Conservation (phyloP, 1,140 invertebrate species). For the Archivesica marissinica region DNA sequence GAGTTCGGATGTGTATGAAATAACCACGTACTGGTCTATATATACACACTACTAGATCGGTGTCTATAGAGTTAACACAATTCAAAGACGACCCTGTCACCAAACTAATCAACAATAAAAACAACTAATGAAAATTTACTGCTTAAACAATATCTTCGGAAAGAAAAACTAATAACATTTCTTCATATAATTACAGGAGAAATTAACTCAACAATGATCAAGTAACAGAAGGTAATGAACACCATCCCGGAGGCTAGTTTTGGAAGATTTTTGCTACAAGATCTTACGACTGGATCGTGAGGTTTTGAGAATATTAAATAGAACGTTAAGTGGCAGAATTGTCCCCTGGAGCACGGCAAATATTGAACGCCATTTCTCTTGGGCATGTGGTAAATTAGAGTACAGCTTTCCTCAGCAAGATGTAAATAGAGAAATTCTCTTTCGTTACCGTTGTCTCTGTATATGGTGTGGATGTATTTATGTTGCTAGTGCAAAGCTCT, state of each 20-base stretch:
- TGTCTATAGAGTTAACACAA: too few relatives aligned
- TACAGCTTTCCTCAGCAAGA: background rate
- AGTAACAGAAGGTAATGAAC: constrained; percentile 2
- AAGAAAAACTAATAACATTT: background rate
- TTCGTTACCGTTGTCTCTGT: too few relatives aligned
- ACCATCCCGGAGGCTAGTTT: background rate
- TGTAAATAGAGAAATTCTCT: too few relatives aligned
- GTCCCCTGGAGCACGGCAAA: background rate
- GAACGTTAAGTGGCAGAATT: constrained; percentile 11
- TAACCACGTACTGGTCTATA: too few relatives aligned
- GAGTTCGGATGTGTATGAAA: too few relatives aligned
- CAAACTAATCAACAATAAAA: background rate
- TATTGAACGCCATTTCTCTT: constrained; percentile 8
- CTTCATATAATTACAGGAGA: background rate
- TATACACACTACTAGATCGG: too few relatives aligned
- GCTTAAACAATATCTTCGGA: background rate
- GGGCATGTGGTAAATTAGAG: background rate
- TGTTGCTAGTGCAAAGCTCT: too few relatives aligned
- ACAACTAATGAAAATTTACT: background rate
- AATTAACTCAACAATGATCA: constrained; percentile 1
- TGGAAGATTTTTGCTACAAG: background rate
- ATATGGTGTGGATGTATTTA: too few relatives aligned
- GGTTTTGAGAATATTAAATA: constrained; percentile 10
- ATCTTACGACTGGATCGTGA: background rate
- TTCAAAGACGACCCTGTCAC: background rate